These are phyloP conservation scores for Euglossa dilemma DNA, from an alignment of 1,140 invertebrate species.

Conservation along the genomic window DNA sequence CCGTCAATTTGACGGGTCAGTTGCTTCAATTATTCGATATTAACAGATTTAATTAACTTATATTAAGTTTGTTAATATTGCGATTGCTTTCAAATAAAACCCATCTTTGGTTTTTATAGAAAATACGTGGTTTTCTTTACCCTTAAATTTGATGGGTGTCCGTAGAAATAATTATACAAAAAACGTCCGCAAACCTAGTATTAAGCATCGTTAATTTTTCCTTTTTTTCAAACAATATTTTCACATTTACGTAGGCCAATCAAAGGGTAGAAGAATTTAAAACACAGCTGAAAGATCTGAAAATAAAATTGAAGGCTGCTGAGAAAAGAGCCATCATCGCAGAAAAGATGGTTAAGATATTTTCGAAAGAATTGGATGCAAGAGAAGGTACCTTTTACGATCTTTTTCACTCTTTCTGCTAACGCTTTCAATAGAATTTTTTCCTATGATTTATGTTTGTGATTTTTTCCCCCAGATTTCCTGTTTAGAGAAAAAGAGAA, in stretches of 20 bases:
- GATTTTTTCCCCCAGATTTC: slow-evolving; percentile 84
- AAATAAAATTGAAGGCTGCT: slow-evolving; percentile 89
- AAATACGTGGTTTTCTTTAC: too few relatives aligned
- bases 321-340: slow-evolving; percentile 92
- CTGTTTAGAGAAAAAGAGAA: slow-evolving; percentile 90
- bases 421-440: background rate
- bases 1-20: too few relatives aligned
- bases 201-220: background rate
- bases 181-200: too few relatives aligned
- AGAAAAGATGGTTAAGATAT: slow-evolving; percentile 91
- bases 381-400: slow-evolving; percentile 87
- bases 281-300: slow-evolving; percentile 89
- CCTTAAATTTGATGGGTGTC: too few relatives aligned
- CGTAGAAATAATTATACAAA: too few relatives aligned
- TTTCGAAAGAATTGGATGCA: slow-evolving; percentile 93
- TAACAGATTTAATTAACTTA: too few relatives aligned
- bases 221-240: background rate
- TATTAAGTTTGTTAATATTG: too few relatives aligned
- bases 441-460: background rate
- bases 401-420: background rate
- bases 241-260: slow-evolving; percentile 84
- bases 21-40: too few relatives aligned
- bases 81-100: too few relatives aligned
- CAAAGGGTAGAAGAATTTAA: slow-evolving; percentile 93
- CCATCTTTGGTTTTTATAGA: too few relatives aligned